These are phyloP conservation scores for Drosophila ercepeae DNA, from an alignment of 1,140 invertebrate species.

Conservation along the genomic window DNA sequence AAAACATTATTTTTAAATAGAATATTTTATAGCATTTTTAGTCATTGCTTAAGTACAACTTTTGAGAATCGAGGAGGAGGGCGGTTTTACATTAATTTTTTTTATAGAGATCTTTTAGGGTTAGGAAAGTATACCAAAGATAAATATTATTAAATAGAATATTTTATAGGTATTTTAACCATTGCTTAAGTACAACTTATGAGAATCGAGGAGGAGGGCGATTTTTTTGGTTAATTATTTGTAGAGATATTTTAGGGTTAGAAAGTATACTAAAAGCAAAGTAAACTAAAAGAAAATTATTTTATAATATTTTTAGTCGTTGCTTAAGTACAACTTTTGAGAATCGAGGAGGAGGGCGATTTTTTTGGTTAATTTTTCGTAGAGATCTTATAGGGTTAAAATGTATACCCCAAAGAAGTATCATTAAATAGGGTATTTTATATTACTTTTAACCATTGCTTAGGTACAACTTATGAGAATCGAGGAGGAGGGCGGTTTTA, in stretches of 20 bases:
- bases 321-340: not conserved
- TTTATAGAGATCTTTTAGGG: not conserved
- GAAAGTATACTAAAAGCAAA: no score
- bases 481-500: not conserved
- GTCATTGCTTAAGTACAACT: not conserved
- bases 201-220: no score
- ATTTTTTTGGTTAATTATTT: not conserved
- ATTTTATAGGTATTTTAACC: not conserved
- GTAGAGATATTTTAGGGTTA: not conserved
- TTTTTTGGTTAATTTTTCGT: not conserved
- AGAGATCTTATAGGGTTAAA: not conserved
- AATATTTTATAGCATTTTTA: not conserved
- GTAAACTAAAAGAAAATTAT: no score
- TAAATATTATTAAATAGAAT: no score
- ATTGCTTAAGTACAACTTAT: not conserved
- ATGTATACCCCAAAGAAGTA: no score
- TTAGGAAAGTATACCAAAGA: no score
- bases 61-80: no score
- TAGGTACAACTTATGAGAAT: not conserved
- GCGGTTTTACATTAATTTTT: not conserved
- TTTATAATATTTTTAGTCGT: not conserved
- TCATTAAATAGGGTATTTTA: no score
- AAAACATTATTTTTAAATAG: not conserved
- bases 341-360: no score
- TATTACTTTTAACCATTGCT: not conserved